Base-by-base conservation (phyloP, 2,888 invertebrate species). In the Pterostichus madidus region DNA sequence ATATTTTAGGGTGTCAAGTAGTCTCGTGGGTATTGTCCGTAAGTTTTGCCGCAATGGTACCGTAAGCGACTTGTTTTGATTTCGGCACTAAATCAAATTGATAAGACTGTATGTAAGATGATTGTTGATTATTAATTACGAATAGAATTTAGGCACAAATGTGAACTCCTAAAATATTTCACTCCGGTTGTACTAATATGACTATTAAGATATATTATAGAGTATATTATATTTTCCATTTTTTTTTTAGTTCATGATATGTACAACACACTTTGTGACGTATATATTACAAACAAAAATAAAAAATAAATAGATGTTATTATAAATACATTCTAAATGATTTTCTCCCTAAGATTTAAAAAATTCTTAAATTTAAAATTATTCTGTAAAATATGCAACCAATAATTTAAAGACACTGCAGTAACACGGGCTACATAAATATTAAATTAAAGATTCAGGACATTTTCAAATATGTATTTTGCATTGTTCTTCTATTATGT, bases 271-370 rank as follows among this genome's bases (percentile, higher is more conserved):
- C 11, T 59, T 75, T 81, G 81, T 73, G 81, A 44, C 56, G 82
- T 82, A 82, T 76, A 76, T 82, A 82, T 82, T 61, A 76, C 61
- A 59, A 80, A 80, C 78, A 78, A 78, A 68, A 68, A 80, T 71
- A 76, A 78, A 39, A 61, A 81, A 75, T 76, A 82, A 82, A 82
- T 82, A 82, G 82, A 82, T 82, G 82, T 82, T 82, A 82, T 82
- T 82, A 82, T 64, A 82, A 82, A 52, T 53, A 13, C 13, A 61
- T 32, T 39, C 39, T 1, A 24, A 24, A 24, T 39, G 1, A 7
- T 39, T 7, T 39, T 39, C 8, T 0, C 5, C 39, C 5, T 0
- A 1, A 39, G 39, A 7, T 39, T 39, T 0, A 6, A 39, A 2
- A 39, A 39, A 39, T 39, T 8, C 2, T 39, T 5, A 7, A 6